Conservation (phyloP, 2,113 vertebrate species). For the Azemiops feae region DNA sequence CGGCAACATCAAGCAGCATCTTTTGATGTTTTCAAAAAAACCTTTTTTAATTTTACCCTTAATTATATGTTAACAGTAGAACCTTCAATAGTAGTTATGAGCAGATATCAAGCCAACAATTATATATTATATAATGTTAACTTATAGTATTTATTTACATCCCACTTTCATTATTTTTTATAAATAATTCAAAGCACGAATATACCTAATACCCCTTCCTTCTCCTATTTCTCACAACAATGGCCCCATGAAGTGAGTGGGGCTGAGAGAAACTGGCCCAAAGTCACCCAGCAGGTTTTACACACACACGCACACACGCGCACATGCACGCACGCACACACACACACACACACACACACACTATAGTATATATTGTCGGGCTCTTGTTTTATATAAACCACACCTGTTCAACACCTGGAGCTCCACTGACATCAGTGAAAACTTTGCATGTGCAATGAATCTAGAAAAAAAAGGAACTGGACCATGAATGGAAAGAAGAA, state of each 20-base stretch:
- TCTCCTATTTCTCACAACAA: neutral
- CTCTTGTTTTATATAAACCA: accelerated
- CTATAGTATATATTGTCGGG: accelerated
- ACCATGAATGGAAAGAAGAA: conserved; percentile 1
- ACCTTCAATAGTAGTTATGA: neutral
- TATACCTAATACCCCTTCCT: neutral
- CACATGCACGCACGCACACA: accelerated
- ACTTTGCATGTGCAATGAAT: neutral
- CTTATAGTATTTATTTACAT: too few relatives aligned
- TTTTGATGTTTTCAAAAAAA: neutral
- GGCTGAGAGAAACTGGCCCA: neutral
- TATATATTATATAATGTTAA: too few relatives aligned
- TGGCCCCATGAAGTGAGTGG: neutral
- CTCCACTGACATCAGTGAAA: neutral
- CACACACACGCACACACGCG: neutral
- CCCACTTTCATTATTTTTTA: too few relatives aligned
- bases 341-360: neutral
- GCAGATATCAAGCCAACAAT: neutral
- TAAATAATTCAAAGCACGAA: neutral
- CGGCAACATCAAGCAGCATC: neutral
- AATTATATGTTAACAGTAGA: neutral
- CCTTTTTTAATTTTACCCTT: neutral
- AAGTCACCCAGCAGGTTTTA: neutral
- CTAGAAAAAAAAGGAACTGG: conserved; percentile 4
- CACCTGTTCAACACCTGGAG: neutral